Conservation (phyloP, 2,113 vertebrate species). For the Gallinago paraguaiae region DNA sequence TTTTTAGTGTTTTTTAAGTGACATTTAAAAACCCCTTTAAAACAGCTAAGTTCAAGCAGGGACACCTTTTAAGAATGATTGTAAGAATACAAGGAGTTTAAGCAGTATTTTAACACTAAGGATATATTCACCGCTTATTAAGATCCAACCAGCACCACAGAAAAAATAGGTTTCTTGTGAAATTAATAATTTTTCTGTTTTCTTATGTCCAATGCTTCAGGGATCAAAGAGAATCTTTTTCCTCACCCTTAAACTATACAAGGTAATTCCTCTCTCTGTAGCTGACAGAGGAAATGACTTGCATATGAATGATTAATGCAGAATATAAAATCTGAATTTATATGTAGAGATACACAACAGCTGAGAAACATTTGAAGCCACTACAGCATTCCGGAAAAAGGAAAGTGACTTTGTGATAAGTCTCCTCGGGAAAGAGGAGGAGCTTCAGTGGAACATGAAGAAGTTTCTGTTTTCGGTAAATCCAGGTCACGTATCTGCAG, state of each 20-base stretch:
- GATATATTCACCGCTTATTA: background rate
- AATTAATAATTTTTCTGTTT: background rate
- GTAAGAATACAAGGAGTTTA: background rate
- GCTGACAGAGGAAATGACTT: background rate
- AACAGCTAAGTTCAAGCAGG: background rate
- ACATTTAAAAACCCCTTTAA: background rate
- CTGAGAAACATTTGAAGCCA: background rate
- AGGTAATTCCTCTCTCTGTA: background rate
- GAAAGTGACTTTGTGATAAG: background rate
- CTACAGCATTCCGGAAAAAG: background rate
- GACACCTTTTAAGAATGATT: background rate
- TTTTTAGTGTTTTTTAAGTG: background rate
- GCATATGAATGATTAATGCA: background rate
- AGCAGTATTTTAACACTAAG: background rate
- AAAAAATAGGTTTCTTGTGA: background rate
- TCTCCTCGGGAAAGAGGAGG: background rate
- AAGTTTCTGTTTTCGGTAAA: background rate
- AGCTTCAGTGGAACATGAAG: background rate
- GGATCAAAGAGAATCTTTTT: background rate
- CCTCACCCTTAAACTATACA: background rate
- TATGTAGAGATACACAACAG: background rate
- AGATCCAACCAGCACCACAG: background rate
- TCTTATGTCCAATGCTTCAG: background rate
- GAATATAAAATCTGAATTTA: background rate
- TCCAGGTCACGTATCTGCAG: conserved; percentile 6